Evolutionary conservation across 1,140 invertebrate species (phyloP), one percentile per base, ranked within the genome.

Genomic region (Vanessa atalanta): DNA sequence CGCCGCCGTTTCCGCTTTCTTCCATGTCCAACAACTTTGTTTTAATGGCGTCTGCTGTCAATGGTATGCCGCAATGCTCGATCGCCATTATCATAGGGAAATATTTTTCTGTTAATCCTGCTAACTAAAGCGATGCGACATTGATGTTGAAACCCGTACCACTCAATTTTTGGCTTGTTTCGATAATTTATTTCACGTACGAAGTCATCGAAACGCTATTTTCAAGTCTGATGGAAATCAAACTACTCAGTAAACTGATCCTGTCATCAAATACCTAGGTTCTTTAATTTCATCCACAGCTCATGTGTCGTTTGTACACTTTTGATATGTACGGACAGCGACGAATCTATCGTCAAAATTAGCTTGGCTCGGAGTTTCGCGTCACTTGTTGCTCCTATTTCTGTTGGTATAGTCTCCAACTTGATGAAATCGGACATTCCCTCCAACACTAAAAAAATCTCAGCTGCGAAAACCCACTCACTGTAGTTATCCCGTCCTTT

Each of bases 161-260:
- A 5, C 26, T 61, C 26, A 70, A 23, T 12, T 57, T 47, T 48
- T 70, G 68, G 11, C 26, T 16, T 2, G 68, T 61, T 70, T 70
- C 55, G 1, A 70, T 11, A 11, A 70, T 16, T 15, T 61, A 55
- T 12, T 6, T 61, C 2, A 70, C 43, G 43, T 70, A 70, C n/a
- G n/a, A n/a, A n/a, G n/a, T n/a, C n/a, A n/a, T n/a, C n/a, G n/a
- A n/a, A n/a, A n/a, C n/a, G 9, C 55, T 6, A 61, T 47, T 70
- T 61, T 70, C 68, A 6, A 70, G 47, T n/a, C 68, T 37, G 12
- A 70, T 70, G 2, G 68, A 70, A 13, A 70, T 70, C 9, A 70
- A n/a, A 61, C 23, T 60, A 0, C 68, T 16, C 8, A 70, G 26
- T 16, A 69, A 57, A 60, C 8, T 70, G 47, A 70, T 70, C 2